Percentiles rank a stretch among this genome's conserved stretches.
Evolutionary conservation across 1,140 invertebrate species (phyloP).

Genomic region (Vollenhovia emeryi): DNA sequence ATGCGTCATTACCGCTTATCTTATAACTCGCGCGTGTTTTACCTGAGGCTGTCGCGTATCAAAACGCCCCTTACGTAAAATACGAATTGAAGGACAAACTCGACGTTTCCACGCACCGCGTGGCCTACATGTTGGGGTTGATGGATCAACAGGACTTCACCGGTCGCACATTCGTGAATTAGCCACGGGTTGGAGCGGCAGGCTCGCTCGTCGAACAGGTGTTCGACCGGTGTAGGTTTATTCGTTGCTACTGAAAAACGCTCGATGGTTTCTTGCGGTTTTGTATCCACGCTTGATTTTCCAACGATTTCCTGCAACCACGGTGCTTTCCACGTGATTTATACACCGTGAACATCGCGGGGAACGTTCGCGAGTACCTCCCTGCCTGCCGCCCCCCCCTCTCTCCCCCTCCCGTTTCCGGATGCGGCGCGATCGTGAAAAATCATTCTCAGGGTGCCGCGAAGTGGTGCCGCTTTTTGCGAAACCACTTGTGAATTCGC

Average conservation of each 20-base stretch:
- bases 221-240: conserved; percentile 48
- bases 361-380: conserved; percentile 1
- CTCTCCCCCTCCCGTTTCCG: background rate
- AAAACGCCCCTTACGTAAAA: background rate
- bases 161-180: conserved; percentile 32
- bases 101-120: background rate
- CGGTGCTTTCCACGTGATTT: conserved; percentile 48
- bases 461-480: conserved; percentile 13
- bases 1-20: background rate
- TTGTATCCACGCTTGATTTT: conserved; percentile 33
- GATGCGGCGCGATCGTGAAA: conserved; percentile 18
- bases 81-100: background rate
- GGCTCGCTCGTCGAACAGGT: conserved; percentile 61
- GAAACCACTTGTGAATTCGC: conserved; percentile 50
- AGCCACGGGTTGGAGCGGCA: conserved; percentile 13
- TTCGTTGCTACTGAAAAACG: conserved; percentile 39
- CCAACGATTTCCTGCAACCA: background rate
- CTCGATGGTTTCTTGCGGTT: conserved; percentile 36
- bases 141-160: conserved; percentile 13
- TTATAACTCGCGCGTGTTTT: background rate
- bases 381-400: background rate
- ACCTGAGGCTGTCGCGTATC: background rate
- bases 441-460: conserved; percentile 13
- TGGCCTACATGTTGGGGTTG: background rate
- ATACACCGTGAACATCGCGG: conserved; percentile 37